These are phyloP conservation scores for Hypena proboscidalis DNA, from an alignment of 2,888 invertebrate species.

Conservation along the genomic window DNA sequence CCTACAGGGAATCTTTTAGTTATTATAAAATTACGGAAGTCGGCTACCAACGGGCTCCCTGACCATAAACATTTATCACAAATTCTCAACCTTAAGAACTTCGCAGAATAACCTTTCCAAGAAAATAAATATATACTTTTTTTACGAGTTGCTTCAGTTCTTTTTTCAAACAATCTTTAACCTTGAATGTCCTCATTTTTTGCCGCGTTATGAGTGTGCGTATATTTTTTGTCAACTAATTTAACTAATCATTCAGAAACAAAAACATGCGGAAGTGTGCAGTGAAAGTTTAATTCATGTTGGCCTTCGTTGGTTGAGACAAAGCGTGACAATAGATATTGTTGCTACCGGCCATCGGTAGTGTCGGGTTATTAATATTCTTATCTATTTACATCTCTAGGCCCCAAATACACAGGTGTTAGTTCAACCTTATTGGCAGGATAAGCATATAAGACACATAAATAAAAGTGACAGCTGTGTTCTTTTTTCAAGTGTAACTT, in stretches of 20 bases:
- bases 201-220: constrained; percentile 5
- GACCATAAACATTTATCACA: too few relatives aligned
- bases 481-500: too few relatives aligned
- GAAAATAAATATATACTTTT: too few relatives aligned
- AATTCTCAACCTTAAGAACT: too few relatives aligned
- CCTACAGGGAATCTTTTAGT: too few relatives aligned
- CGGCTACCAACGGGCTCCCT: too few relatives aligned
- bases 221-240: constrained; percentile 26
- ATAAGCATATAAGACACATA: too few relatives aligned
- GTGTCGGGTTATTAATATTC: constrained; percentile 10
- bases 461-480: too few relatives aligned
- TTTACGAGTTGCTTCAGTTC: too few relatives aligned
- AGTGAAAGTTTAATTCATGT: constrained; percentile 47
- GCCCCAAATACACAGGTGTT: neutral
- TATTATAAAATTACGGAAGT: too few relatives aligned
- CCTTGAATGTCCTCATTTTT: neutral
- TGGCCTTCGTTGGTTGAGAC: constrained; percentile 37
- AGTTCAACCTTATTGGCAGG: too few relatives aligned
- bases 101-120: too few relatives aligned
- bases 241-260: constrained; percentile 37
- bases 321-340: constrained; percentile 21
- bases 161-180: constrained; percentile 12
- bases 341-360: constrained; percentile 12
- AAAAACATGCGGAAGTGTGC: constrained; percentile 51
- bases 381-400: constrained; percentile 5